These are phyloP conservation scores for Leucophora obtusa DNA, from an alignment of 2,888 invertebrate species.

Conservation along the genomic window DNA sequence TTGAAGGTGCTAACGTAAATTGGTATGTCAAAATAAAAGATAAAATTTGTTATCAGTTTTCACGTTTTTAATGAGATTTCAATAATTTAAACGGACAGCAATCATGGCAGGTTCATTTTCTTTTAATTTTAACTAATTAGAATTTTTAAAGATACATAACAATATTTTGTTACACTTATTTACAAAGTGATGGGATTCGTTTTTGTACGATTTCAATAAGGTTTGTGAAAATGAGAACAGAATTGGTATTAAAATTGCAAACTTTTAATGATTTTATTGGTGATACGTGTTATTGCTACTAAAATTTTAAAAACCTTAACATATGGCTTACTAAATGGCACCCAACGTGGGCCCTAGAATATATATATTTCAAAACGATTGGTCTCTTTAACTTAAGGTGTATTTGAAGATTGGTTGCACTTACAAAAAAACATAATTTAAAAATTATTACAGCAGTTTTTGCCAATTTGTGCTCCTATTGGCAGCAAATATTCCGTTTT, in stretches of 20 bases:
- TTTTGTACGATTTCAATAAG: neutral
- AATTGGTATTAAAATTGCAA: neutral
- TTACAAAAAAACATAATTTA: no score
- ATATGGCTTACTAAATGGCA: no score
- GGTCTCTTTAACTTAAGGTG: no score
- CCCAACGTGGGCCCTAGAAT: no score
- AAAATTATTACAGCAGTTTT: no score
- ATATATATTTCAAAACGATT: no score
- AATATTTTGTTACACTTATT: neutral
- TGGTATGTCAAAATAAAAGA: constrained; percentile 64
- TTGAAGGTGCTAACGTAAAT: constrained; percentile 62
- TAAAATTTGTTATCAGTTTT: constrained; percentile 63
- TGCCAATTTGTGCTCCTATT: no score
- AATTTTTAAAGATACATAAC: neutral
- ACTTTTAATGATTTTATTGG: neutral
- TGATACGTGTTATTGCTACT: neutral
- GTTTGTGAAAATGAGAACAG: neutral
- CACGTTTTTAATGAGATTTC: constrained; percentile 62
- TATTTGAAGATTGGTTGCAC: no score
- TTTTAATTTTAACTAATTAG: constrained; percentile 48
- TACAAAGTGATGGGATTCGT: neutral
- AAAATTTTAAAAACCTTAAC: no score
- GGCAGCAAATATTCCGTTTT: no score
- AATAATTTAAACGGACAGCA: constrained; percentile 61
- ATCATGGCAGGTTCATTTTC: constrained; percentile 54